Percentiles rank a stretch among this genome's conserved stretches.
These are phyloP conservation scores for Spondyliosoma cantharus DNA, from an alignment of 2,797 vertebrate species.

Conservation along the genomic window DNA sequence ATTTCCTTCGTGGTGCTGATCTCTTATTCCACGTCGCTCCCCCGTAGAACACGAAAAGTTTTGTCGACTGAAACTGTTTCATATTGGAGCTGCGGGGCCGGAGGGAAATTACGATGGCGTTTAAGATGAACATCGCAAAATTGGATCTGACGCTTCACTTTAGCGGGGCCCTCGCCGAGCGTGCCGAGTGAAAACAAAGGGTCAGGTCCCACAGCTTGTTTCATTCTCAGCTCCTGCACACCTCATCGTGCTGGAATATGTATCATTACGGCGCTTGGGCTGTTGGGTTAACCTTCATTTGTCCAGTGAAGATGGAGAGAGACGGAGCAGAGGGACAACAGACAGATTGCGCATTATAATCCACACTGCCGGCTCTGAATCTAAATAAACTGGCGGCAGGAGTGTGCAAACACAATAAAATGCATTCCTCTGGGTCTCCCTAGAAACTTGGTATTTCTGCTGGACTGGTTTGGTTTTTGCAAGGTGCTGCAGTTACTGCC, in stretches of 20 bases:
- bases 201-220: conserved; percentile 11
- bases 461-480: no score
- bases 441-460: no score
- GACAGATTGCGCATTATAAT: not conserved
- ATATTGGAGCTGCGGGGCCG: not conserved
- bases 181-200: not conserved
- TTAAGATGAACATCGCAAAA: conserved; percentile 12
- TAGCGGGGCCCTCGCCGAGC: not conserved
- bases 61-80: not conserved
- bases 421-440: not conserved
- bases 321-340: not conserved
- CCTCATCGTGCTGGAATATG: not conserved
- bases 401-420: not conserved
- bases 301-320: not conserved
- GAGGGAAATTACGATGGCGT: conserved; percentile 2
- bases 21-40: not conserved
- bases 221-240: conserved; percentile 5
- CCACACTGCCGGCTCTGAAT: not conserved
- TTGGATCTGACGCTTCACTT: conserved; percentile 21
- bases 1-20: not conserved
- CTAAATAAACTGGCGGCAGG: not conserved
- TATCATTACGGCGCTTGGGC: not conserved
- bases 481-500: no score
- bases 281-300: not conserved
- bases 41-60: not conserved